phyloP scores from a whole-genome alignment of 2,888 invertebrate species.

The Calameuta idolon region DNA sequence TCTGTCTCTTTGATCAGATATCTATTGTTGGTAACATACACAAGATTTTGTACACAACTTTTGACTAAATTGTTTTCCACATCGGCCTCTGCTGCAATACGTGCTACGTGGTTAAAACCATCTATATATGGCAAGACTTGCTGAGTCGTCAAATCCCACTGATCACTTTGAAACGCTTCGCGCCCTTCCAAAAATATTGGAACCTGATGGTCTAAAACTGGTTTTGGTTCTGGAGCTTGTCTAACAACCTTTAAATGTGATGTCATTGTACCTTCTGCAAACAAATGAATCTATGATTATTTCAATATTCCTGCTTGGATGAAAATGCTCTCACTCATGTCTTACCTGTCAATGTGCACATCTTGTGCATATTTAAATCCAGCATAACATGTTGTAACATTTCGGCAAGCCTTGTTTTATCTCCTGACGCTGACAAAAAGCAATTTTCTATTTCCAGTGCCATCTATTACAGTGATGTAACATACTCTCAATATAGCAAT shows the following conservation, averaged over 20 bases:
- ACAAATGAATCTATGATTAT: constrained; percentile 35
- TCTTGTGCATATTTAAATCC: constrained; percentile 84
- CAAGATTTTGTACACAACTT: constrained; percentile 92
- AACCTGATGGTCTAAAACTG: constrained; percentile 90
- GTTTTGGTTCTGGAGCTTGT: constrained; percentile 82
- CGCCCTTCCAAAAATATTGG: constrained; percentile 83
- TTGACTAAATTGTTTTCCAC: constrained; percentile 95
- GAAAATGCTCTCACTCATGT: neutral
- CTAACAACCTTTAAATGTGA: constrained; percentile 90
- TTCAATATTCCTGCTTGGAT: neutral
- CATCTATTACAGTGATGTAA: constrained; percentile 64
- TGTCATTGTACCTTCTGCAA: constrained; percentile 84
- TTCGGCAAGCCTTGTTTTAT: constrained; percentile 78
- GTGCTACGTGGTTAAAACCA: constrained; percentile 91
- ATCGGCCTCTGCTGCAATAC: constrained; percentile 90
- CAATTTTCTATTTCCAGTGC: constrained; percentile 88
- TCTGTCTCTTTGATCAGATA: neutral
- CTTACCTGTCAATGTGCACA: constrained; percentile 79
- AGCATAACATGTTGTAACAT: constrained; percentile 83
- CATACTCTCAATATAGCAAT: constrained; percentile 9
- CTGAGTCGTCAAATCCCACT: constrained; percentile 95
- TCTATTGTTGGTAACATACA: constrained; percentile 69
- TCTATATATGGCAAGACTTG: constrained; percentile 92
- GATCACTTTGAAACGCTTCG: constrained; percentile 75
- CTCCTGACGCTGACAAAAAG: constrained; percentile 80